Evolutionary conservation across 2,888 invertebrate species (phyloP), one percentile per base, ranked within the genome.

Genomic region (Cheilosia pagana): DNA sequence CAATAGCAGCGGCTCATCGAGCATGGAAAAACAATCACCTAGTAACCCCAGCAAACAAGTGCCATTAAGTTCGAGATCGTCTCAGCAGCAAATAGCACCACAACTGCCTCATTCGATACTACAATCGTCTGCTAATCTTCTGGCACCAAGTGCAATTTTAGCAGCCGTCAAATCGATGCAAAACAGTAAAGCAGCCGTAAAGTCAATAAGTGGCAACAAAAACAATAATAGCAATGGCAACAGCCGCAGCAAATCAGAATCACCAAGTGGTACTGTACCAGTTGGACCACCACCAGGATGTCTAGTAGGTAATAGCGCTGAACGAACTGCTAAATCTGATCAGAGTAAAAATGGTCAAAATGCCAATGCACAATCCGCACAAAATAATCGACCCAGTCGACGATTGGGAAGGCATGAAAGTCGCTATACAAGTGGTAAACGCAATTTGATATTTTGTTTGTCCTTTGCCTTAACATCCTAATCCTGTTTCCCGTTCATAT

Each of bases 381-480:
- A 86, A 81, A 86, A 79, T 74, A 86, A 78, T 83, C 86, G 87
- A 81, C 87, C 86, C 77, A 88, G 87, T 87, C 87, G 88, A 85
- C 87, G 88, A 71, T 76, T 88, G 77, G 88, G 89, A 85, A 86
- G 88, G 72, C 88, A 88, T 78, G 89, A 89, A 83, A 88, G 88
- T 86, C 88, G 89, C 77, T 89, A 89, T 74, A 89, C 89, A 86
- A 89, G 89, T 86, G 89, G 89, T 89, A 89, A 89, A 87, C 81
- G 85, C 85, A 85, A 79, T 85, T 85, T 85, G 74, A 78, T 83
- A 74, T 71, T 76, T 81, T 85, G 78, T 85, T 60, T 76, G 59
- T 60, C 55, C 67, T 63, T 39, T 7, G 16, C 41, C 12, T 31
- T 14, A 3, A 10, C 16, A 31, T 53, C 41, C 35, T 6, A 8